Evolutionary conservation across 2,113 vertebrate species (phyloP), one percentile per base, ranked within the genome.

Genomic region (Myrmecobius fasciatus): DNA sequence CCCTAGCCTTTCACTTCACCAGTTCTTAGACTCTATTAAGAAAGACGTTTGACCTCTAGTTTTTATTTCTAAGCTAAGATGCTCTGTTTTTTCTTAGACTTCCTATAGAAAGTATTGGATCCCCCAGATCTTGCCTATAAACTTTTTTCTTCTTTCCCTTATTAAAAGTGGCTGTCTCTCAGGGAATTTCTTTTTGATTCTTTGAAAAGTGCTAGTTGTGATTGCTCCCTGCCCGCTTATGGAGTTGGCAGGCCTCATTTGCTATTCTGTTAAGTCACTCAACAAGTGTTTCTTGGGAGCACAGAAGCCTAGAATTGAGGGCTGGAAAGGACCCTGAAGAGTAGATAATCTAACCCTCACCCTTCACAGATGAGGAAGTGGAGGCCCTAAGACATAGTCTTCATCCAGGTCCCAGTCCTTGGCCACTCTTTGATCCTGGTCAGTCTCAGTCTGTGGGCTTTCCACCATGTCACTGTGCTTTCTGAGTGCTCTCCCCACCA

Each of bases 101-200:
- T 95, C 75, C 60, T 91, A 53, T 83, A 46, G 89, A 36, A 91
- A 93, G 51, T 91, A 93, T 2, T 90, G 60, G 60, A 22, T 60
- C 60, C 36, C 67, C 17, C 36, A 83, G 5, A 43, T n/a, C 43
- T 96, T 96, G 11, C 88, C 52, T 43, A 0, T 92, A 53, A 95
- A 94, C 24, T 92, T 96, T 95, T 56, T n/a, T 94, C 7, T 67
- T 67, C 56, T 67, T 89, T 25, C 53, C 31, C 94, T 93, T 92
- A 51, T 96, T 28, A 67, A 51, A 26, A 46, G 36, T 93, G 75
- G 31, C 10, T 60, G 0, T 90, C 43, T 96, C 43, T 48, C 25
- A 36, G 52, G 89, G 95, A 94, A 90, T 96, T 93, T 95, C 89
- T 26, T 93, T 17, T 94, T 91, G 43, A 20, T 48, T 28, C 52